These are phyloP conservation scores for Eretmocerus hayati DNA, from an alignment of 2,888 invertebrate genomes.

Conservation along the genomic window DNA sequence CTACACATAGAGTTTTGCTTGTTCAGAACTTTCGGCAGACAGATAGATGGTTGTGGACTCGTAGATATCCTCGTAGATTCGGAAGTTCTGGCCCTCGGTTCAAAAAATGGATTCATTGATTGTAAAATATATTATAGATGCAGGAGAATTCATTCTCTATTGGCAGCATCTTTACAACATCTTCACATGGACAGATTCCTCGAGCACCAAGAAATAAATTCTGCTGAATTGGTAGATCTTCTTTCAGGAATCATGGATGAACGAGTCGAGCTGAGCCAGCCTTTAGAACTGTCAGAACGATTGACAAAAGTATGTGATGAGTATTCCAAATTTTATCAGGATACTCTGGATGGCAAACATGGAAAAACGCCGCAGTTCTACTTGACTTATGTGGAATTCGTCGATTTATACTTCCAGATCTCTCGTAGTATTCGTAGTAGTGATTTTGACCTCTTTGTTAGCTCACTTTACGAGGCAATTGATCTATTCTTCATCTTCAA, in stretches of 20 bases:
- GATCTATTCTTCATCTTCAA: slow-evolving; percentile 34
- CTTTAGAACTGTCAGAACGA: too few relatives aligned
- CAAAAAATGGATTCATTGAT: slow-evolving; percentile 18
- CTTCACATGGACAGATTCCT: slow-evolving; percentile 29
- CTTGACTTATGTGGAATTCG: slow-evolving; percentile 28
- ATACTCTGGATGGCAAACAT: slow-evolving; percentile 25
- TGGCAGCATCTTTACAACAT: slow-evolving; percentile 10
- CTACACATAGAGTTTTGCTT: slow-evolving; percentile 34
- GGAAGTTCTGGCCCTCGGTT: slow-evolving; percentile 20
- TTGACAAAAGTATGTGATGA: slow-evolving; percentile 14
- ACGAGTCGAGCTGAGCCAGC: too few relatives aligned
- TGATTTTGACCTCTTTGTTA: slow-evolving; percentile 15
- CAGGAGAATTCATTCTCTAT: slow-evolving; percentile 14
- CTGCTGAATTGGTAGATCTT: not conserved
- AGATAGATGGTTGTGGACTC: slow-evolving; percentile 27
- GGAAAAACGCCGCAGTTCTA: slow-evolving; percentile 35
- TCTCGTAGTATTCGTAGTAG: slow-evolving; percentile 7
- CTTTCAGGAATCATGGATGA: slow-evolving; percentile 9
- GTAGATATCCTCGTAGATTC: slow-evolving; percentile 20
- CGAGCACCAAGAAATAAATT: not conserved
- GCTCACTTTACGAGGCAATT: slow-evolving; percentile 25
- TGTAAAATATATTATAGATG: slow-evolving; percentile 26
- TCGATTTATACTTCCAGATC: slow-evolving; percentile 26
- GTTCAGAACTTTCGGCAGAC: slow-evolving; percentile 31
- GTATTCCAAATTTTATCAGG: slow-evolving; percentile 24